Conservation (phyloP, 1,140 invertebrate species). For the Drosophila paulistorum region DNA sequence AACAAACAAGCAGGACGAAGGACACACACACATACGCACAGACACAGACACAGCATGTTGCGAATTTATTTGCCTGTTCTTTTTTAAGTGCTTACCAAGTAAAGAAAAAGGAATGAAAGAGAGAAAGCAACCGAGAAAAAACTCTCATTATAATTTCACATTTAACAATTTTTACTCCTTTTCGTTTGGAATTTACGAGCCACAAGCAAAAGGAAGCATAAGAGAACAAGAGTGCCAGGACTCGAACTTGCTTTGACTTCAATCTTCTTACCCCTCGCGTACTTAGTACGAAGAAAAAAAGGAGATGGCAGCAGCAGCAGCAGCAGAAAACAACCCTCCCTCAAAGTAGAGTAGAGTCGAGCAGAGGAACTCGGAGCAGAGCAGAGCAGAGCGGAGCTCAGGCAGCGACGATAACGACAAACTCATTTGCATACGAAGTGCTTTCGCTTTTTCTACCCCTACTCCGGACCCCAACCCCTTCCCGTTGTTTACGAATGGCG, state of each 20-base stretch:
- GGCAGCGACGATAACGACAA: conserved; percentile 70
- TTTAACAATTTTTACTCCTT: conserved; percentile 60
- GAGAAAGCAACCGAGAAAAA: conserved; percentile 14
- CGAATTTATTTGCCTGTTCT: conserved; percentile 14
- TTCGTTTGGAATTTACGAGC: conserved; percentile 55
- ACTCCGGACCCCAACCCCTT: conserved; percentile 25
- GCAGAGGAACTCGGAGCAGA: conserved; percentile 6
- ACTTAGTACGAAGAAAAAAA: neutral
- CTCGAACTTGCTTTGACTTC: conserved; percentile 10
- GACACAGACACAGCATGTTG: conserved; percentile 30
- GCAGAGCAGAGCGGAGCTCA: conserved; percentile 22
- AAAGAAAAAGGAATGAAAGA: conserved; percentile 7
- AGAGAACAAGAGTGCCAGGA: conserved; percentile 22
- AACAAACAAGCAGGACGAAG: conserved; percentile 12
- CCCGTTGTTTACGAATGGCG: conserved; percentile 61
- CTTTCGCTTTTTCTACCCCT: conserved; percentile 72
- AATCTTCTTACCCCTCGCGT: neutral
- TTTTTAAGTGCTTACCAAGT: conserved; percentile 3
- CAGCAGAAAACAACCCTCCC: conserved; percentile 67
- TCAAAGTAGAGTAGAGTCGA: conserved; percentile 40
- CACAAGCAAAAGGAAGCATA: neutral
- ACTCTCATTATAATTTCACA: conserved; percentile 68
- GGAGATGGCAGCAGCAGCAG: conserved; percentile 9
- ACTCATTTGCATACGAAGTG: conserved; percentile 82
- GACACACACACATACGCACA: neutral